Evolutionary conservation across 2,888 invertebrate species (phyloP).

Genomic region (Portevinia maculata): DNA sequence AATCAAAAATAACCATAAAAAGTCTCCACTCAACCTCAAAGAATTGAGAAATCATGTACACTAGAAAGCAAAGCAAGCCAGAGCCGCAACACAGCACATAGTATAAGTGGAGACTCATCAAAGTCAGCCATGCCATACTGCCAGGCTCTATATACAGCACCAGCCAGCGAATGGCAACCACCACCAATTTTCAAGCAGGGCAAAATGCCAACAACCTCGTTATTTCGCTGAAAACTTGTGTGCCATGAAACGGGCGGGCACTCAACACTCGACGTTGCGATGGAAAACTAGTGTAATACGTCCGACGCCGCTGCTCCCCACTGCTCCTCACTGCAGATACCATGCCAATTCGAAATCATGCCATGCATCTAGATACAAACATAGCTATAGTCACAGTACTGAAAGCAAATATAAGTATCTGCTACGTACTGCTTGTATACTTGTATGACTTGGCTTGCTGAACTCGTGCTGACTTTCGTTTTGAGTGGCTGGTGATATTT

Average conservation of each 20-base stretch:
- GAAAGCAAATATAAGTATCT: conserved; percentile 56
- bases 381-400: conserved; percentile 28
- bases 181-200: conserved; percentile 73
- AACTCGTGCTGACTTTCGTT: conserved; percentile 73
- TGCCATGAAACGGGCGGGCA: conserved; percentile 44
- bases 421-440: conserved; percentile 20
- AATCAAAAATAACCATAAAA: conserved; percentile 67
- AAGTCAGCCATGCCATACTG: conserved; percentile 52
- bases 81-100: conserved; percentile 8
- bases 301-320: conserved; percentile 42
- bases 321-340: conserved; percentile 29
- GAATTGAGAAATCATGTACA: conserved; percentile 50
- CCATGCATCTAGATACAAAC: conserved; percentile 52
- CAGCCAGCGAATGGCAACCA: conserved; percentile 56
- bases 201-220: conserved; percentile 73
- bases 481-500: conserved; percentile 67
- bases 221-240: conserved; percentile 59
- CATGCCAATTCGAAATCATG: conserved; percentile 64
- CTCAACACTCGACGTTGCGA: conserved; percentile 58
- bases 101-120: conserved; percentile 68
- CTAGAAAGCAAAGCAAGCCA: conserved; percentile 42
- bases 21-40: conserved; percentile 69
- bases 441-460: conserved; percentile 68
- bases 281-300: conserved; percentile 67
- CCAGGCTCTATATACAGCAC: conserved; percentile 55